Evolutionary conservation across 2,888 invertebrate species (phyloP).

Genomic region (Augochlorella aurata): DNA sequence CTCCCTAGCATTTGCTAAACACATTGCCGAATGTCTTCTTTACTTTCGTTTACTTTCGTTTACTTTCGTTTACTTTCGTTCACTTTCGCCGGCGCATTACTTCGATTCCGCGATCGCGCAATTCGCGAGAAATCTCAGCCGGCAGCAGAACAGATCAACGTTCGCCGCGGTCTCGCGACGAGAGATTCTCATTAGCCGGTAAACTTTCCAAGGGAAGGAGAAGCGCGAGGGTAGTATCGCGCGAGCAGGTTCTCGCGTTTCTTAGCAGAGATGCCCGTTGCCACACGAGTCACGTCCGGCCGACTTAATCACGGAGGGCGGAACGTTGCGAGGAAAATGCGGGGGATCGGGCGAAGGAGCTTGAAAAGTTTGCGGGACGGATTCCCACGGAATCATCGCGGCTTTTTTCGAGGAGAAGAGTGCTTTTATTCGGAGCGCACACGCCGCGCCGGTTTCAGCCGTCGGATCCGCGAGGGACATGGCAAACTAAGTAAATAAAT

Average conservation of each 20-base stretch:
- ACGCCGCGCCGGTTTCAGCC: not conserved
- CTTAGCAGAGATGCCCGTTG: not conserved
- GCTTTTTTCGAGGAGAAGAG: not conserved
- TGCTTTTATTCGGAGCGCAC: not conserved
- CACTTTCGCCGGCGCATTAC: no score
- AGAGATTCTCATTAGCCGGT: not conserved
- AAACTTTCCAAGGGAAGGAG: not conserved
- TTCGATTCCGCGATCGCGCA: no score
- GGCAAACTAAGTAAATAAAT: no score
- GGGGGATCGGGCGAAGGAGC: not conserved
- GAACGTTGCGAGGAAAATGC: not conserved
- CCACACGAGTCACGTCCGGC: conserved; percentile 33
- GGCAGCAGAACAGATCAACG: no score
- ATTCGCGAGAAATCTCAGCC: no score
- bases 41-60: no score
- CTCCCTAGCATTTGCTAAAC: no score
- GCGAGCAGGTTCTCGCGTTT: conserved; percentile 2
- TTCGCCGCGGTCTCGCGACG: not conserved
- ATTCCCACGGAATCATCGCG: conserved; percentile 17
- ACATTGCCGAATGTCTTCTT: no score
- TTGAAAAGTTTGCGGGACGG: conserved; percentile 19
- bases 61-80: no score
- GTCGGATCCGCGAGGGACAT: no score
- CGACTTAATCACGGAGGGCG: conserved; percentile 24
- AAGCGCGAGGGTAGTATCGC: not conserved